Base-by-base conservation (phyloP, 2,113 vertebrate genomes). In the Neolamprologus modestus region DNA sequence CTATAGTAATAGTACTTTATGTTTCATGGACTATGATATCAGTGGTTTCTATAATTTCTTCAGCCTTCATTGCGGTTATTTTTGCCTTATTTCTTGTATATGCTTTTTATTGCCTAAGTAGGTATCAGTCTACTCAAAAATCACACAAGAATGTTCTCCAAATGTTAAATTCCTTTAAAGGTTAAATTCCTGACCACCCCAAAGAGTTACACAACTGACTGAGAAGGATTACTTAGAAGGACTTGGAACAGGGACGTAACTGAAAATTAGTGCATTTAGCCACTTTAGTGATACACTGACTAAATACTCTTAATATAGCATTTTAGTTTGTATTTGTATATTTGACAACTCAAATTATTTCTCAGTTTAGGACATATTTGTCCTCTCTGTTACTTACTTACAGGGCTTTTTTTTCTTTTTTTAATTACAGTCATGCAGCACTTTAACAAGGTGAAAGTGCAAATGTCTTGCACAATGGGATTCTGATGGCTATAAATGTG, bases 161-260 rank as follows among this genome's bases (percentile, higher is more conserved):
- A 21, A 68, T 42, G 63, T 42, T 24, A 71, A 71, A 68, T 13
- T 68, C 33, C 11, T 21, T 68, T 68, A 68, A 21, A 21, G 0
- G 61, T 37, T 68, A 37, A 37, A 9, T 40, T 66, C 3, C 17
- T 0, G 4, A 21, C 63, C 63, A 14, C 3, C 6, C 35, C 7
- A 71, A 71, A 71, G 12, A 16, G 37, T 71, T 24, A 42, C 21
- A 24, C 66, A 71, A 3, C 1, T 71, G n/a, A 71, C 66, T 24
- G n/a, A 71, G 12, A 24, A 40, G 8, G 35, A 42, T 40, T 24
- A 37, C 66, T 42, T 71, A 42, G 35, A 42, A 14, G 66, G n/a
- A 42, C 5, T 71, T 24, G 7, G 35, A 71, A 42, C 12, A 71
- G 5, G 66, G 5, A 71, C 1, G 3, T 42, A 9, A 24, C n/a